Conservation (phyloP, 2,888 invertebrate genomes). For the Ceraclea dissimilis region DNA sequence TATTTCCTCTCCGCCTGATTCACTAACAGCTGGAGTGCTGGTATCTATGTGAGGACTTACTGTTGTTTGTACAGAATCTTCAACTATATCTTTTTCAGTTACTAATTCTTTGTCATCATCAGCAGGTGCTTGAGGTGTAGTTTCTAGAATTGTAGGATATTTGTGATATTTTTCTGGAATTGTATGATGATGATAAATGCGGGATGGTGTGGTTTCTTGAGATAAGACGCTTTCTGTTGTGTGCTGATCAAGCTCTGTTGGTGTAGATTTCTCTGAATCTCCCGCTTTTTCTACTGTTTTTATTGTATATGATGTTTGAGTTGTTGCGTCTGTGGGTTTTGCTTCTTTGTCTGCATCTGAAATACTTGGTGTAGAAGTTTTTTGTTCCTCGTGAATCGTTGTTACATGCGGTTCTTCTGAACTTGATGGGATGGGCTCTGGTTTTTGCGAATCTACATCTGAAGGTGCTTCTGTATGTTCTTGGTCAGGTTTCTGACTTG, state of each 20-base stretch:
- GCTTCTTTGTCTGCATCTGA: slow-evolving; percentile 9
- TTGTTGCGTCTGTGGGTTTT: background rate
- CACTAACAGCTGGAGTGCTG: too few relatives aligned
- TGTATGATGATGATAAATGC: too few relatives aligned
- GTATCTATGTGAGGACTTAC: background rate
- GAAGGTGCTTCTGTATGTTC: background rate
- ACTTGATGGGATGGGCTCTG: background rate
- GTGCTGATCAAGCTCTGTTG: background rate
- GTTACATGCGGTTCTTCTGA: background rate
- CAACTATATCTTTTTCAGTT: background rate
- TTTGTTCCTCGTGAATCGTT: background rate
- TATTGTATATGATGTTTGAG: background rate
- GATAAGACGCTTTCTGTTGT: background rate
- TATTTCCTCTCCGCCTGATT: too few relatives aligned
- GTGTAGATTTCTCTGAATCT: too few relatives aligned
- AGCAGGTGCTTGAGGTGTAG: background rate
- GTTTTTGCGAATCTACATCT: background rate
- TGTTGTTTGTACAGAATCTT: background rate
- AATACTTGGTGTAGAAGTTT: slow-evolving; percentile 9
- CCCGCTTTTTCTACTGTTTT: too few relatives aligned
- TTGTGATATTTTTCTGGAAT: too few relatives aligned
- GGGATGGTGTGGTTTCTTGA: background rate
- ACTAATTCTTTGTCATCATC: background rate
- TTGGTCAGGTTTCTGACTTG: background rate
- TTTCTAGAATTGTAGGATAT: background rate